Evolutionary conservation across 2,888 invertebrate genomes (phyloP).

Genomic region (Lepidonotus clava): DNA sequence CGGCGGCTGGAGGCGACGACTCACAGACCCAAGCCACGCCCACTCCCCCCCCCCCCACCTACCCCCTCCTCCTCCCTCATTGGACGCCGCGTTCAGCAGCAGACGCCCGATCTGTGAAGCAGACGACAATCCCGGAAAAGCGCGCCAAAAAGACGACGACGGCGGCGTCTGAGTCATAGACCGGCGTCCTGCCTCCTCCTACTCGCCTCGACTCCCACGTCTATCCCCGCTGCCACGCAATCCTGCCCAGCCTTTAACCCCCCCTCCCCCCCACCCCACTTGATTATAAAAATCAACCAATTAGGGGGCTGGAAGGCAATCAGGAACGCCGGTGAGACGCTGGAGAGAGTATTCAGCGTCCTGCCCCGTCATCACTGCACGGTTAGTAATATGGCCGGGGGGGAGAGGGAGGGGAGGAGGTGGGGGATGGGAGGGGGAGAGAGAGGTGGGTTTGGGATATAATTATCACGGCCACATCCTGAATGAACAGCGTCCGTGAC

Average conservation of each 20-base stretch:
- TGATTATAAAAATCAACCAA: not conserved
- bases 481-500: not conserved
- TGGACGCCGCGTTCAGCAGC: too few species aligned
- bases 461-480: not conserved
- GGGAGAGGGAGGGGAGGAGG: not conserved
- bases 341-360: not conserved
- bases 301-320: not conserved
- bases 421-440: not conserved
- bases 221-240: too few species aligned
- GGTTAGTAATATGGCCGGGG: not conserved
- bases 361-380: not conserved
- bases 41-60: not conserved
- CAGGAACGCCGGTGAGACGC: too few species aligned
- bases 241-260: too few species aligned
- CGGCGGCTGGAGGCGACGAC: not conserved
- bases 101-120: too few species aligned
- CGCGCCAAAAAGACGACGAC: constrained; percentile 6
- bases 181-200: not conserved
- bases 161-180: constrained; percentile 17
- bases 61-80: not conserved
- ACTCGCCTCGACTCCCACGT: not conserved
- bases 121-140: constrained; percentile 7
- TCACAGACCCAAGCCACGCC: not conserved
- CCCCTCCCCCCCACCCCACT: not conserved
- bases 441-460: not conserved